Base-by-base conservation (phyloP, 2,888 invertebrate species). In the Metacarcinus magister region DNA sequence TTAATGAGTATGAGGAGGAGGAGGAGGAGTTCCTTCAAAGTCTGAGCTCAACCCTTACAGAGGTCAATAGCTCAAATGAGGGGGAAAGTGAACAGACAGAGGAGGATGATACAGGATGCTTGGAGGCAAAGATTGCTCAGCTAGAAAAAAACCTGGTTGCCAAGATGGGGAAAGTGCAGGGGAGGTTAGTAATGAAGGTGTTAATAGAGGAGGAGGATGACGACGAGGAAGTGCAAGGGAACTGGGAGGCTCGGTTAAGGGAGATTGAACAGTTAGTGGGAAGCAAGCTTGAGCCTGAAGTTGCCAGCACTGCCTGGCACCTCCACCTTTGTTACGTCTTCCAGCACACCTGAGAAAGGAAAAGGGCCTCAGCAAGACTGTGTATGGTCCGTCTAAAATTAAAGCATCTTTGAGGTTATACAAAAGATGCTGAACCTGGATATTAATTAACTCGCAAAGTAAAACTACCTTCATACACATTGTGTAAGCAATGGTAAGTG, bases 11-110 rank as follows among this genome's bases (percentile, higher is more conserved):
- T 75, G 92, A 95, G 28, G 95, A 95, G 46, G 90, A 95, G 46
- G 90, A 93, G 19, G 89, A 91, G 19, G 82, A 92, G 10, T 93
- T 95, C 89, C 48, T 87, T 48, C 32, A 93, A 43, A 28, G 93
- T 32, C 60, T 95, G 32, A 93, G 87, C 60, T 54, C 93, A 46
- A 95, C 95, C 5, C 89, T 95, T 39, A 95, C 54, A 90, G n/a
- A 60, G 3, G 2, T 10, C 32, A 8, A 10, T 75, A 75, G 28
- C 28, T n/a, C 75, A 28, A 75, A n/a, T 75, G 75, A 32, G 46
- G 94, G 60, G 54, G 60, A 75, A 28, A 32, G 54, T 19, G 43
- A 92, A 13, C 46, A 32, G 28, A 44, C 46, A 54, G 87, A 46
- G n/a, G 43, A 89, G 44, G 46, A 46, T 43, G 23, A 32, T 13